A percentile compares a stretch with the other conserved stretches of the same genome.
Conservation (phyloP, 2,113 vertebrate species). For the Arizona elegans region DNA sequence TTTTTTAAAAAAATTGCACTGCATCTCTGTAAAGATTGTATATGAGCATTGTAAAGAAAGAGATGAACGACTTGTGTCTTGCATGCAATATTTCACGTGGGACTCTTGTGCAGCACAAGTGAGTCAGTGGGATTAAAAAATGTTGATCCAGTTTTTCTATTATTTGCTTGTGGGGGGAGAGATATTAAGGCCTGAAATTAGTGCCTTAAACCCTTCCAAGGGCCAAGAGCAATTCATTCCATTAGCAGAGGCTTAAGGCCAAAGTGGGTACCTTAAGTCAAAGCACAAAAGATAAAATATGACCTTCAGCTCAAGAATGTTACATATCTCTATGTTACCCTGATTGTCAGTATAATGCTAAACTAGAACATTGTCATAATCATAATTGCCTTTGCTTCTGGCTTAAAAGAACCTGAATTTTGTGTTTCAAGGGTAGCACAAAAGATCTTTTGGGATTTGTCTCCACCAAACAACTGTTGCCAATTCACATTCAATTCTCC, state of each 20-base stretch:
- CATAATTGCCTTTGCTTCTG: conserved; percentile 5
- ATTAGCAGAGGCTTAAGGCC: background rate
- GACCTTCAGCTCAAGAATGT: background rate
- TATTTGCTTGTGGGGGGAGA: background rate
- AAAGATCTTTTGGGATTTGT: fast-evolving
- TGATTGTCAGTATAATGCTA: background rate
- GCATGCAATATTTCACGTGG: background rate
- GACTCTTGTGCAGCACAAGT: background rate
- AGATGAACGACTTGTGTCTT: background rate
- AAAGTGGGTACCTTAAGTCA: background rate
- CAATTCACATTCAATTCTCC: background rate
- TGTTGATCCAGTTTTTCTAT: background rate
- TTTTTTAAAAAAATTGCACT: background rate
- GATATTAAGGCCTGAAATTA: background rate
- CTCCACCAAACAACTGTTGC: conserved; percentile 30
- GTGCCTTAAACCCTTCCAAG: background rate
- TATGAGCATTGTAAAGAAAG: background rate
- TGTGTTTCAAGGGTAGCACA: background rate
- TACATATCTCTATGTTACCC: background rate
- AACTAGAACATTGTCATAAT: background rate
- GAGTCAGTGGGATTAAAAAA: background rate
- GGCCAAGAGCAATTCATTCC: background rate
- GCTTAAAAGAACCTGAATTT: background rate
- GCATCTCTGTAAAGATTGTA: background rate
- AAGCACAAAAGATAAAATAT: background rate